These are phyloP conservation scores for Drosophila villosipedis DNA, from an alignment of 2,888 invertebrate genomes.

Conservation along the genomic window DNA sequence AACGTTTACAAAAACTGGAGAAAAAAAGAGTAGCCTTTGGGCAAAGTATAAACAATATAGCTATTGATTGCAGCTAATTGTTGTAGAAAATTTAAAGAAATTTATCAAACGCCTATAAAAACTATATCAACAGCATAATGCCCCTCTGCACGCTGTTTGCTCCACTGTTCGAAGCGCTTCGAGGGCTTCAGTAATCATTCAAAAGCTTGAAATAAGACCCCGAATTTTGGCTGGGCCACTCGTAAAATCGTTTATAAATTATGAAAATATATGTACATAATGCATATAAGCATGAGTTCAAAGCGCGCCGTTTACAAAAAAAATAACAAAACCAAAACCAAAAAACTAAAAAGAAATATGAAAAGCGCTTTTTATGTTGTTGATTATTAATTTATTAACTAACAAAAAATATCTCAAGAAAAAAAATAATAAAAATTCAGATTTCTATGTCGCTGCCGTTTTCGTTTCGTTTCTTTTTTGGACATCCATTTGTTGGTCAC, in stretches of 20 bases:
- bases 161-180: slow-evolving; percentile 35
- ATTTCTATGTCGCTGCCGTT: slow-evolving; percentile 57
- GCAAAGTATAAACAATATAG: slow-evolving; percentile 65
- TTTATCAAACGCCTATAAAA: slow-evolving; percentile 80
- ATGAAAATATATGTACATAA: slow-evolving; percentile 81
- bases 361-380: slow-evolving; percentile 74
- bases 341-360: slow-evolving; percentile 59
- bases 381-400: slow-evolving; percentile 80
- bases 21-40: slow-evolving; percentile 33
- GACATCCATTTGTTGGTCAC: slow-evolving; percentile 68
- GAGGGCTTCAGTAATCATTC: slow-evolving; percentile 73
- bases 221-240: slow-evolving; percentile 45
- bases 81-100: slow-evolving; percentile 72
- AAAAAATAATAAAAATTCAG: slow-evolving; percentile 58
- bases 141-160: not conserved
- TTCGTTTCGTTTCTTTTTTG: slow-evolving; percentile 46
- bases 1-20: slow-evolving; percentile 10
- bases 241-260: slow-evolving; percentile 77
- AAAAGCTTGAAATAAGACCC: slow-evolving; percentile 65
- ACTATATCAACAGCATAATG: slow-evolving; percentile 68
- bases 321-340: not conserved
- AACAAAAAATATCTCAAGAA: slow-evolving; percentile 37
- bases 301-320: slow-evolving; percentile 67
- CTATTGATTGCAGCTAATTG: slow-evolving; percentile 79
- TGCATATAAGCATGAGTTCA: slow-evolving; percentile 70